Base-by-base conservation (phyloP, 1,140 invertebrate species). In the Mesaphorura yosii region DNA sequence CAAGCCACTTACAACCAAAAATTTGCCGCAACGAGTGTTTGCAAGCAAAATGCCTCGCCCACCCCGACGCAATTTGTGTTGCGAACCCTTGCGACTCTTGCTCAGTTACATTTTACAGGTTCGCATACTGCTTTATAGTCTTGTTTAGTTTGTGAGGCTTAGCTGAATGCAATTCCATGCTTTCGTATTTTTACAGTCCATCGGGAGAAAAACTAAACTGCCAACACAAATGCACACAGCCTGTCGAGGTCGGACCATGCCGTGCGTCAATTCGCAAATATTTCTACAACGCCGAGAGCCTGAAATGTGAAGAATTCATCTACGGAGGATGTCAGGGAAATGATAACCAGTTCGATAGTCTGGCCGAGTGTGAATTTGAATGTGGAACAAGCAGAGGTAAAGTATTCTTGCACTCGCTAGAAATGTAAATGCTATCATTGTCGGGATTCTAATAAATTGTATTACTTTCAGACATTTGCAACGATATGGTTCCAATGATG, bases 281-380 rank as follows among this genome's bases (percentile, higher is more conserved):
- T 68, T 75, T 68, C 63, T 79, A 68, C 64, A 73, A 78, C 64
- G 51, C 63, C 2, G 61, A 65, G 7, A 68, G 65, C 5, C 59
- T 69, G n/a, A 58, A 64, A 20, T 78, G 76, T 63, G 68, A 74
- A 50, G 58, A 66, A 42, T 79, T 78, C 64, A 64, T 73, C 20
- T 79, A 75, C 62, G 70, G 74, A 27, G 76, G 76, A 20, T 78
- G 76, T 62, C 69, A 70, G 17, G 75, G 73, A 27, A 77, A 78
- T 60, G 65, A 62, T n/a, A 77, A 78, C 63, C 75, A 75, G 62
- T 78, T 78, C 58, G 64, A 67, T 7, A 67, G 68, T 15, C 58
- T 66, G 26, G 66, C 68, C 31, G 59, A 65, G 41, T 74, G 73
- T 60, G 67, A 72, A 53, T 62, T 55, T 7, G 52, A 60, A 10